phyloP scores from a whole-genome alignment of 1,140 invertebrate genomes.

The Pogonomyrmex barbatus region DNA sequence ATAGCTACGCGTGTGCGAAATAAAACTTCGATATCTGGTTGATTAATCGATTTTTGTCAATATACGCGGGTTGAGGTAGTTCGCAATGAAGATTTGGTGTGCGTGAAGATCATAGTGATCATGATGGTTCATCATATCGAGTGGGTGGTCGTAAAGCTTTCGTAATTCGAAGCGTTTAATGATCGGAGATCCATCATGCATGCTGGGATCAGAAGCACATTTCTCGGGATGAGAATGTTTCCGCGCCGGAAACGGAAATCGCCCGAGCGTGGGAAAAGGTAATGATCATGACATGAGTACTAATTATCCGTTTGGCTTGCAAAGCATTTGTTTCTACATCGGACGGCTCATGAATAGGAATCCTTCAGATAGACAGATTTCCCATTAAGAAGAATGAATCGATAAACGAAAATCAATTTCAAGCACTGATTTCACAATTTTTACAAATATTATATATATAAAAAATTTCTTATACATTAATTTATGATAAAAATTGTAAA shows the following conservation, averaged over 20 bases:
- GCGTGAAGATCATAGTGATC: not conserved
- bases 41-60: conserved; percentile 17
- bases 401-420: not conserved
- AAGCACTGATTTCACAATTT: not conserved
- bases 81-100: conserved; percentile 19
- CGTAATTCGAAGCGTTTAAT: not conserved
- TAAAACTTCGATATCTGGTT: not conserved
- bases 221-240: conserved; percentile 73
- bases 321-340: not conserved
- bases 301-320: conserved; percentile 23
- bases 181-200: conserved; percentile 75
- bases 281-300: conserved; percentile 70
- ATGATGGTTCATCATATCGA: not conserved
- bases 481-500: not conserved
- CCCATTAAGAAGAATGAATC: not conserved
- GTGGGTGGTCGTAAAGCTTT: not conserved
- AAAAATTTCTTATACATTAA: conserved; percentile 10
- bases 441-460: not conserved
- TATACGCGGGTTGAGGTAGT: not conserved
- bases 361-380: not conserved
- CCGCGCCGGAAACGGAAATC: conserved; percentile 60
- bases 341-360: not conserved
- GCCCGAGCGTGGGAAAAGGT: conserved; percentile 81
- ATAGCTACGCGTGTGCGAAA: not conserved
- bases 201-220: conserved; percentile 81